Percentiles rank a stretch among this genome's conserved stretches.
Conservation (phyloP, 1,140 invertebrate genomes). For the Drosophila athabasca region DNA sequence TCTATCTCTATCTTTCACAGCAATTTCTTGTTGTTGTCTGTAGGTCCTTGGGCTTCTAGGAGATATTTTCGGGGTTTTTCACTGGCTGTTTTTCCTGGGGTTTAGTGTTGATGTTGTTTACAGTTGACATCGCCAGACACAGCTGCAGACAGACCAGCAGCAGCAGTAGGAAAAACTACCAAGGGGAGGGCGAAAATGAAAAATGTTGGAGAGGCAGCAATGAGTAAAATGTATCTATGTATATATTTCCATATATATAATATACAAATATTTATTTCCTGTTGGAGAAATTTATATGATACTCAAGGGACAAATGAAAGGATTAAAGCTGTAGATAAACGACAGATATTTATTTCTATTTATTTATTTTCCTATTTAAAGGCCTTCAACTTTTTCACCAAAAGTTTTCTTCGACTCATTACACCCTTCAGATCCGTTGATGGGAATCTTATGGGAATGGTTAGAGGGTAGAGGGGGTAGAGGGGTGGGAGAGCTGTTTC, state of each 20-base stretch:
- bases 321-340: too few species aligned
- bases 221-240: too few species aligned
- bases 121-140: conserved; percentile 79
- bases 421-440: conserved; percentile 18
- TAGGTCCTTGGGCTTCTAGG: conserved; percentile 31
- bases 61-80: too few species aligned
- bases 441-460: conserved; percentile 34
- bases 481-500: conserved; percentile 64
- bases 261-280: too few species aligned
- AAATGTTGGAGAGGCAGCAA: not conserved
- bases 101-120: conserved; percentile 72
- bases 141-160: conserved; percentile 66
- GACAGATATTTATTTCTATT: too few species aligned
- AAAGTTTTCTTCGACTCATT: conserved; percentile 48
- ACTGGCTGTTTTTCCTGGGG: conserved; percentile 2
- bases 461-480: not conserved
- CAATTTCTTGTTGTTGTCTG: conserved; percentile 48
- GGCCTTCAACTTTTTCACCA: too few species aligned
- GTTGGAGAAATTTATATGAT: too few species aligned
- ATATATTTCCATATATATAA: too few species aligned
- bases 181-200: conserved; percentile 6
- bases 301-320: too few species aligned
- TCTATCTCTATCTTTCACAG: conserved; percentile 7
- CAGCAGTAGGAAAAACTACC: conserved; percentile 9
- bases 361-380: too few species aligned